Evolutionary conservation across 2,113 vertebrate genomes (phyloP).

Genomic region (Silurus meridionalis): DNA sequence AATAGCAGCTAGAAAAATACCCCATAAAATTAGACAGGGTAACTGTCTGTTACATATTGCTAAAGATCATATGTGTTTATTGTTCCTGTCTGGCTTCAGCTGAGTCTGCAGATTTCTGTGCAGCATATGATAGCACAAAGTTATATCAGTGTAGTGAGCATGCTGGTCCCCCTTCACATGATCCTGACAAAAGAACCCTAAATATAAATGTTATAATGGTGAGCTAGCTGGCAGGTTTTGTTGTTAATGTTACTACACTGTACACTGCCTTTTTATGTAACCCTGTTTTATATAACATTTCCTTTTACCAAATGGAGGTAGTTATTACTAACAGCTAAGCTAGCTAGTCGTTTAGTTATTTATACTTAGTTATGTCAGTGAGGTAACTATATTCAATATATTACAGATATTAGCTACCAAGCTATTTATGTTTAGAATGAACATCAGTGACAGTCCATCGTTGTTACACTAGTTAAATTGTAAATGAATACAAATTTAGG

Average conservation of each 20-base stretch:
- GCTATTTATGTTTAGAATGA: background rate
- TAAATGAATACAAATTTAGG: background rate
- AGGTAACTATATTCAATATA: background rate
- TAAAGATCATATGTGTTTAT: background rate
- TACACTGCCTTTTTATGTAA: background rate
- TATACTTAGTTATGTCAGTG: background rate
- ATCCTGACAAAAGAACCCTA: background rate
- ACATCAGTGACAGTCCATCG: background rate
- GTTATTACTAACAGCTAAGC: background rate
- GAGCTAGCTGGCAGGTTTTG: background rate
- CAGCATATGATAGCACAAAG: background rate
- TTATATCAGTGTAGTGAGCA: background rate
- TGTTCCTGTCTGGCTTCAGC: background rate
- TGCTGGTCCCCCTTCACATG: background rate
- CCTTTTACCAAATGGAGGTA: background rate
- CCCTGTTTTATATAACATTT: background rate
- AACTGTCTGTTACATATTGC: background rate
- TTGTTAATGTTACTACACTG: background rate
- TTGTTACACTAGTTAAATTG: background rate
- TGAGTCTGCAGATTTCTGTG: background rate
- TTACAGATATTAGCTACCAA: background rate
- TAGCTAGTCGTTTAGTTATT: background rate
- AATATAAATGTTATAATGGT: background rate
- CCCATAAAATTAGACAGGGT: background rate
- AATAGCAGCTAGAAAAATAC: constrained; percentile 2